A percentile compares a stretch with the other conserved stretches of the same genome.
Conservation (phyloP, 2,113 vertebrate genomes). For the Lampris megalopsis region DNA sequence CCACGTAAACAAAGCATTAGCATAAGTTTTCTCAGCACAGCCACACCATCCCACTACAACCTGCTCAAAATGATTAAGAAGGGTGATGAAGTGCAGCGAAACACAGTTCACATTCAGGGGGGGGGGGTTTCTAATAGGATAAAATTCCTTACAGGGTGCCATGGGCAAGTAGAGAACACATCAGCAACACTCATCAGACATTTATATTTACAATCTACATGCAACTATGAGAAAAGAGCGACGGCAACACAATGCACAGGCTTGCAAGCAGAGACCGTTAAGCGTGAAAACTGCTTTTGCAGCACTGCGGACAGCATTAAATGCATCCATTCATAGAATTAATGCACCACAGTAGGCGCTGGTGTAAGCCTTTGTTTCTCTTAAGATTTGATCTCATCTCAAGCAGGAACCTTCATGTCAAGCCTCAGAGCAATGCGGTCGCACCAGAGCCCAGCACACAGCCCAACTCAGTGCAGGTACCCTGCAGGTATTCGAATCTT, state of each 20-base stretch:
- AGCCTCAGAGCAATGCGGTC: constrained; percentile 64
- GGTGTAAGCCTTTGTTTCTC: constrained; percentile 1
- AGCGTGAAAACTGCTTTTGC: not conserved
- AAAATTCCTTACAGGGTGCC: constrained; percentile 1
- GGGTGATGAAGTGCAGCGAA: constrained; percentile 8
- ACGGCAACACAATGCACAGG: no score
- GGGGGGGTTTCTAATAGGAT: not conserved
- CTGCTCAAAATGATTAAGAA: constrained; percentile 19
- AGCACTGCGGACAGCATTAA: not conserved
- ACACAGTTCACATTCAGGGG: not conserved
- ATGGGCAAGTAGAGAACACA: constrained; percentile 2
- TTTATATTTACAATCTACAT: not conserved
- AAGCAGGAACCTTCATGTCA: constrained; percentile 52
- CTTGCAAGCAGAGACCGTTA: no score
- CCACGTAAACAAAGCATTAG: not conserved
- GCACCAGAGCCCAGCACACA: constrained; percentile 58
- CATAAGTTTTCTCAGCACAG: not conserved
- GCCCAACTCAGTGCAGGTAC: constrained; percentile 77
- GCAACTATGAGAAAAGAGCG: no score
- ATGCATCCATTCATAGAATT: not conserved
- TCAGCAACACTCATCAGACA: not conserved
- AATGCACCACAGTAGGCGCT: not conserved
- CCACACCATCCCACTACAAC: no score
- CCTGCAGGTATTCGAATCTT: constrained; percentile 73
- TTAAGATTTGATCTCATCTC: constrained; percentile 24